Conservation (phyloP, 2,888 invertebrate genomes). For the Amphipyra tragopoginis region DNA sequence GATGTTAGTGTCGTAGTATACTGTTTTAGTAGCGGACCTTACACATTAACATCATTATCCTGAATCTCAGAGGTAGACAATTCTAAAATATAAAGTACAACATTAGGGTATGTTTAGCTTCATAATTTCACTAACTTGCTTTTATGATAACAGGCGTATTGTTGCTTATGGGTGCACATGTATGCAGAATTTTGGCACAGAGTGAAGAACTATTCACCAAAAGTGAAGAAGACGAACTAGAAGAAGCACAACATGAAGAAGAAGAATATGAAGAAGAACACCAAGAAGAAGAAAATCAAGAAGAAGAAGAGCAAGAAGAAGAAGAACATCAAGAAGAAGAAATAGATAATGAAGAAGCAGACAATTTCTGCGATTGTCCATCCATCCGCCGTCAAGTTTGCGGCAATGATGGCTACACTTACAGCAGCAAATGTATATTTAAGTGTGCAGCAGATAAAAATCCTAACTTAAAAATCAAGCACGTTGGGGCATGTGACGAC, state of each 20-base stretch:
- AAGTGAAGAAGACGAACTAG: background rate
- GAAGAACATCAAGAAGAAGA: background rate
- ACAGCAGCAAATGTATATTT: conserved; percentile 64
- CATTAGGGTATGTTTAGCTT: background rate
- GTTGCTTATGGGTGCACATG: conserved; percentile 17
- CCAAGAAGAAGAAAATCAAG: background rate
- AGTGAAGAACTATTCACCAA: background rate
- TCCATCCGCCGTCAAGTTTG: conserved; percentile 7
- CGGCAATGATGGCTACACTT: conserved; percentile 58
- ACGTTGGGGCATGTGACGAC: conserved; percentile 7
- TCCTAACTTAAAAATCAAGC: conserved; percentile 12
- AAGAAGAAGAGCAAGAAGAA: background rate
- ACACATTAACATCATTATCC: no score
- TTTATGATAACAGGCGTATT: conserved; percentile 19
- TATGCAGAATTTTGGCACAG: conserved; percentile 13
- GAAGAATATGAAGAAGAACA: background rate
- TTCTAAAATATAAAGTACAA: no score
- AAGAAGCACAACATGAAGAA: background rate
- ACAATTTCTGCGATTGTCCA: conserved; percentile 5
- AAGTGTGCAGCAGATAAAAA: conserved; percentile 56
- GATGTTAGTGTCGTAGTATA: no score
- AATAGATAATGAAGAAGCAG: background rate
- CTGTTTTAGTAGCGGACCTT: no score
- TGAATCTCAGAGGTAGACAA: no score
- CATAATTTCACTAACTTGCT: background rate